Base-by-base conservation (phyloP, 2,888 invertebrate genomes). In the Ceriagrion tenellum region DNA sequence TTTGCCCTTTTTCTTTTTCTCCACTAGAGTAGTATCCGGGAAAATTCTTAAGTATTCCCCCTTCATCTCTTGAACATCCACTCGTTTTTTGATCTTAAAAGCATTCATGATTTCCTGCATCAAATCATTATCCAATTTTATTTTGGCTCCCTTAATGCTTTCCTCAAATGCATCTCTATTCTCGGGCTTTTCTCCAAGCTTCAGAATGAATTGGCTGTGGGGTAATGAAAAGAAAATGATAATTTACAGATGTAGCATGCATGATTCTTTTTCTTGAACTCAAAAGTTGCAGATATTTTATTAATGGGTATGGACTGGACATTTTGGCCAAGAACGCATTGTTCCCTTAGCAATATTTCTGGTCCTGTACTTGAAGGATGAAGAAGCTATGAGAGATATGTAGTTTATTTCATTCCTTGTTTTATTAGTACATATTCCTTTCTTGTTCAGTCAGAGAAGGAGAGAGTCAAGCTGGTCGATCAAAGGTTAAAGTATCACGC, bases 31-130 rank as follows among this genome's bases (percentile, higher is more conserved):
- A 23, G 97, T 97, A 95, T 97, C 97, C 0, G 97, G 97, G 96
- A 97, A 97, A 95, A 97, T 96, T 74, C 96, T 95, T 96, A 97
- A 96, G 95, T 97, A 97, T 95, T 96, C 96, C 69, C 96, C 96
- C 95, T 97, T 97, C 96, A 97, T 96, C 55, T 96, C 96, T n/a
- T 59, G 96, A 96, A 96, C 96, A 96, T 97, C 96, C 23, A 97
- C 95, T 13, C 95, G 95, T 26, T 96, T 96, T n/a, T 96, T 96
- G 95, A 96, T 97, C 0, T 96, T 96, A 95, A 97, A 97, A 20
- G 96, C 95, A 90, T 96, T 96, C 91, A 97, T 96, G n/a, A 97
- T 95, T 90, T 96, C 96, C 6, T 96, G 96, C 0, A 96, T 95
- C 81, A 97, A 95, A 95, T 96, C 96, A 88, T 96, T 96, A 95